A percentile compares a stretch with the other conserved stretches of the same genome.
phyloP scores from a whole-genome alignment of 2,797 vertebrate genomes.

The Myotis daubentonii region DNA sequence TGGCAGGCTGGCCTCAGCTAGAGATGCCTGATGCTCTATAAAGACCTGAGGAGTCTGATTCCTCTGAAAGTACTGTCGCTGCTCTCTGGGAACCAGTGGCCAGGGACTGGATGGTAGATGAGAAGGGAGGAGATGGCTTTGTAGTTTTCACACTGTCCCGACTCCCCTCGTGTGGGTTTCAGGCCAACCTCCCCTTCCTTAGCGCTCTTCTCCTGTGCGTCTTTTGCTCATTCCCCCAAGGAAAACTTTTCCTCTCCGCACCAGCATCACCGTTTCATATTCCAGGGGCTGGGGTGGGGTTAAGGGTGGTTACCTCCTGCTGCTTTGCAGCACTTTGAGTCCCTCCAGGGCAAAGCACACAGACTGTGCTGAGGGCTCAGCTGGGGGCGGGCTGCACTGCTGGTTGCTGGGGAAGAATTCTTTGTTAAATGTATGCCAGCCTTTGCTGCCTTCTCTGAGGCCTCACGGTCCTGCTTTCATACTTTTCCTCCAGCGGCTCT shows the following conservation, averaged over 20 bases:
- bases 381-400: background rate
- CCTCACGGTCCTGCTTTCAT: background rate
- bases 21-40: background rate
- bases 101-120: background rate
- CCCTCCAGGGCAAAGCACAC: background rate
- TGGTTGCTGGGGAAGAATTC: background rate
- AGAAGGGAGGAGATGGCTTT: background rate
- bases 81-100: background rate
- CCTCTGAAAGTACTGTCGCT: no score
- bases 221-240: background rate
- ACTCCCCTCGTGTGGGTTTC: background rate
- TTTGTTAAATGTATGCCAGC: background rate
- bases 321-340: background rate
- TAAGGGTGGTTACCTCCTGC: background rate
- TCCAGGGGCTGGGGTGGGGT: background rate
- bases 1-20: background rate
- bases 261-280: background rate
- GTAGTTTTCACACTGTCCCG: background rate
- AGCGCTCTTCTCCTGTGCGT: background rate
- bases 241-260: background rate
- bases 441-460: background rate
- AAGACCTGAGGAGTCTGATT: background rate
- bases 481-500: background rate
- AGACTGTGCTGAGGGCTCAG: background rate
- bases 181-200: background rate